phyloP scores from a whole-genome alignment of 1,140 invertebrate species.

The Trachymyrmex cornetzi region DNA sequence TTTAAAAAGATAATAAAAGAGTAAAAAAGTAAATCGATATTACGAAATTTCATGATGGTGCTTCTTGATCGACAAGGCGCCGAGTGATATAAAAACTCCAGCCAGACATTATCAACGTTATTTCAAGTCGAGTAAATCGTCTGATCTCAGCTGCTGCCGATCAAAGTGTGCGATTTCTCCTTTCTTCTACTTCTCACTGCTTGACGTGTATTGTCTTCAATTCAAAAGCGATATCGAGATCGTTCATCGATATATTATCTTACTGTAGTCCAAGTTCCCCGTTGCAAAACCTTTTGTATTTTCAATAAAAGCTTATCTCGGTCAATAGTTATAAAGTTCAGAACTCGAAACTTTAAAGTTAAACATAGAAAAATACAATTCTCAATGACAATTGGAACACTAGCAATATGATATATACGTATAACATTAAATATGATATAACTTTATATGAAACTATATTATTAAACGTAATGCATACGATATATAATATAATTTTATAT shows the following conservation, averaged over 20 bases:
- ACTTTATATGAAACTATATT: not conserved
- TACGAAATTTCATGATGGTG: not conserved
- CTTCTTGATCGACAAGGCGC: not conserved
- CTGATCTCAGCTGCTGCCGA: conserved; percentile 55
- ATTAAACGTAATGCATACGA: not conserved
- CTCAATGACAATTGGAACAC: conserved; percentile 4
- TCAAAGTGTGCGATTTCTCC: conserved; percentile 69
- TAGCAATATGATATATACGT: not conserved
- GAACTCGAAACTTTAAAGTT: conserved; percentile 8
- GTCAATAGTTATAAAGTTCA: conserved; percentile 45
- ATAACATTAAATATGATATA: conserved; percentile 2
- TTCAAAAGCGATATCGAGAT: conserved; percentile 74
- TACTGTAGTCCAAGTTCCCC: conserved; percentile 60
- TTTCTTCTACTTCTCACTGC: conserved; percentile 64
- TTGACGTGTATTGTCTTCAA: conserved; percentile 74
- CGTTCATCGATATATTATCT: conserved; percentile 72
- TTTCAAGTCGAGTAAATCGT: conserved; percentile 68
- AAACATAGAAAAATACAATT: not conserved
- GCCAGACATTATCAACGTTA: conserved; percentile 52
- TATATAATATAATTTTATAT: conserved; percentile 6
- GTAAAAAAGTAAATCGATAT: not conserved
- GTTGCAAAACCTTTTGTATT: conserved; percentile 64
- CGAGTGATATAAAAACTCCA: conserved; percentile 39
- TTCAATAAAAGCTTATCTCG: conserved; percentile 59
- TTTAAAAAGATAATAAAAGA: not conserved